These are phyloP conservation scores for Schizopygopsis pylzovi DNA, from an alignment of 2,797 vertebrate species.

Conservation along the genomic window DNA sequence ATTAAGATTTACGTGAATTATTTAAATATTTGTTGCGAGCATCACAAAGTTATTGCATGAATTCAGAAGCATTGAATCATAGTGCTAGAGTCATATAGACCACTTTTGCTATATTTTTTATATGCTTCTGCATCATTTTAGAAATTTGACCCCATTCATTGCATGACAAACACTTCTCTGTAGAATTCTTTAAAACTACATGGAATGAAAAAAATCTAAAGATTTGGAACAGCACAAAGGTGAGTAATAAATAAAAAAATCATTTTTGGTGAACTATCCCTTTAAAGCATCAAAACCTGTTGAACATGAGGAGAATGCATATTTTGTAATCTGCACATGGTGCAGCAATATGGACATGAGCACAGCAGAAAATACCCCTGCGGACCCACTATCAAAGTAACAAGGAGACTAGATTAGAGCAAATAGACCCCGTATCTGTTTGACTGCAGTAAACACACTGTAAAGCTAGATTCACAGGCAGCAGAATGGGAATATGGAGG, in stretches of 20 bases:
- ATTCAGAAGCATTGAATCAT: not conserved
- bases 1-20: not conserved
- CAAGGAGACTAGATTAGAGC: conserved; percentile 52
- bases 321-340: conserved; percentile 50
- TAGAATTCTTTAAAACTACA: not conserved
- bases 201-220: not conserved
- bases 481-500: conserved; percentile 47
- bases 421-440: conserved; percentile 54
- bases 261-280: conserved; percentile 24
- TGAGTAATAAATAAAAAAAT: not conserved
- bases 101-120: too few species aligned
- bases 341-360: conserved; percentile 53
- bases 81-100: not conserved
- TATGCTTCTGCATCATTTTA: not conserved
- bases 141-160: not conserved
- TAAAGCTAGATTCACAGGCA: conserved; percentile 44
- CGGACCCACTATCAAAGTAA: conserved; percentile 54
- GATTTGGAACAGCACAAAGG: not conserved
- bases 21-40: not conserved
- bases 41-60: not conserved
- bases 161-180: not conserved
- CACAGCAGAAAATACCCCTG: conserved; percentile 51
- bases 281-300: conserved; percentile 42
- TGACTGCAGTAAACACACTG: conserved; percentile 39
- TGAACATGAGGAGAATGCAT: conserved; percentile 30